phyloP scores from a whole-genome alignment of 2,888 invertebrate genomes.

The Arge pagana region DNA sequence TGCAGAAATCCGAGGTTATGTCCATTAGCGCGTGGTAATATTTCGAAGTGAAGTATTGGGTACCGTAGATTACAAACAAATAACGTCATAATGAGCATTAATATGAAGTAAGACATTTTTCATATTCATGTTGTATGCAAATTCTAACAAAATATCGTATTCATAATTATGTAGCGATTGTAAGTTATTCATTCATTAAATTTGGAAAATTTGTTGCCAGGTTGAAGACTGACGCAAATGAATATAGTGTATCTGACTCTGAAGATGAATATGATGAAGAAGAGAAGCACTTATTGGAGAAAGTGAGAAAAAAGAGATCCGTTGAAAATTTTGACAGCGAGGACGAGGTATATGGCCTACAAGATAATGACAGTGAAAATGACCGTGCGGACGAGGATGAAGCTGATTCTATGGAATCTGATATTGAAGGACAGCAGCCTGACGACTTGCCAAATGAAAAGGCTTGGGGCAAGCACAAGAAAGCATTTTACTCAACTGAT shows the following conservation, averaged over 20 bases:
- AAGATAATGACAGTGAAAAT: conserved; percentile 51
- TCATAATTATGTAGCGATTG: too few relatives aligned
- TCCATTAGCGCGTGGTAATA: too few relatives aligned
- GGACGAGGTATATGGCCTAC: conserved; percentile 69
- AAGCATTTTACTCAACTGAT: conserved; percentile 82
- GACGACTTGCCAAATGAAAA: conserved; percentile 77
- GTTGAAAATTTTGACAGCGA: conserved; percentile 62
- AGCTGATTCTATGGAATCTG: conserved; percentile 63
- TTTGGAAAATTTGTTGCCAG: conserved; percentile 16
- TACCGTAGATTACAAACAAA: too few relatives aligned
- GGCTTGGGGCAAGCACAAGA: conserved; percentile 87
- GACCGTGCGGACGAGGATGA: conserved; percentile 61
- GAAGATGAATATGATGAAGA: conserved; percentile 73
- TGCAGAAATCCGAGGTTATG: too few relatives aligned
- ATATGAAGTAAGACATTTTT: too few relatives aligned
- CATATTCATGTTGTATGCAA: too few relatives aligned
- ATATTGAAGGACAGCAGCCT: conserved; percentile 76
- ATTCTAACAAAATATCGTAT: too few relatives aligned
- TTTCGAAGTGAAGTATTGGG: too few relatives aligned
- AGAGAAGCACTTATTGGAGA: conserved; percentile 67
- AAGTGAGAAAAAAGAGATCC: conserved; percentile 62
- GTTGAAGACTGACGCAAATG: conserved; percentile 21
- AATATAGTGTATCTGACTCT: conserved; percentile 66
- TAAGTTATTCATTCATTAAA: conserved; percentile 8
- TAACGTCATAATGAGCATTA: too few relatives aligned